Conservation (phyloP, 2,797 vertebrate genomes). For the Nannoperca obscura region DNA sequence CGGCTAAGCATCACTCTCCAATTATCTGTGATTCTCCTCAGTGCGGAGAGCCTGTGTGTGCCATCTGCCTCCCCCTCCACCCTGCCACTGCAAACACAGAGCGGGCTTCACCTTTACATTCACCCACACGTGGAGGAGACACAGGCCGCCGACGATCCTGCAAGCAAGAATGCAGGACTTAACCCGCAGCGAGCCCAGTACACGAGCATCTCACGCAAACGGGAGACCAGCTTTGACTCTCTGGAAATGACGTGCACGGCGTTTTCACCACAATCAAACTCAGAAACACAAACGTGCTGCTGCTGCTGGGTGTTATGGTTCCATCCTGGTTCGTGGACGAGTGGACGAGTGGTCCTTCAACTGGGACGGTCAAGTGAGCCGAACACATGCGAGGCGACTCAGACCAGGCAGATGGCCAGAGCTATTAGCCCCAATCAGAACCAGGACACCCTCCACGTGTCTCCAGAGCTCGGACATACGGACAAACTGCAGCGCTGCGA, state of each 20-base stretch:
- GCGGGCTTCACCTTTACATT: slow-evolving; percentile 74
- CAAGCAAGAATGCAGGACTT: slow-evolving; percentile 29
- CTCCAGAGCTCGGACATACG: slow-evolving; percentile 64
- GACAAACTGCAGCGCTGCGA: slow-evolving; percentile 33
- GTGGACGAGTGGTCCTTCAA: slow-evolving; percentile 76
- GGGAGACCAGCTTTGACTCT: not conserved
- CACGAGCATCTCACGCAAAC: slow-evolving; percentile 1
- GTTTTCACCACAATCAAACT: slow-evolving; percentile 6
- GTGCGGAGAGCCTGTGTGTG: slow-evolving; percentile 70
- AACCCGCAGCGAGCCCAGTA: slow-evolving; percentile 1
- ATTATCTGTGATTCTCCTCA: slow-evolving; percentile 83
- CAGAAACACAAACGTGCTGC: slow-evolving; percentile 3
- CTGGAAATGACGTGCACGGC: not conserved
- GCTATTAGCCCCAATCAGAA: slow-evolving; percentile 74
- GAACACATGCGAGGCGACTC: slow-evolving; percentile 43
- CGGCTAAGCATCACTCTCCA: slow-evolving; percentile 82
- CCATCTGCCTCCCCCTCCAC: slow-evolving; percentile 78
- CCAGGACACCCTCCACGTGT: slow-evolving; percentile 53
- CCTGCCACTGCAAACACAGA: slow-evolving; percentile 74
- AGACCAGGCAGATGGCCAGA: slow-evolving; percentile 74
- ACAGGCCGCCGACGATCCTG: slow-evolving; percentile 23
- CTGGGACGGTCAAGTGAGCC: slow-evolving; percentile 71
- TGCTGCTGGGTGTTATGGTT: slow-evolving; percentile 34
- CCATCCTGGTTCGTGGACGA: slow-evolving; percentile 50
- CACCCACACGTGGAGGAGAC: slow-evolving; percentile 47